Evolutionary conservation across 2,797 vertebrate genomes (phyloP).

Genomic region (Remorina albescens): DNA sequence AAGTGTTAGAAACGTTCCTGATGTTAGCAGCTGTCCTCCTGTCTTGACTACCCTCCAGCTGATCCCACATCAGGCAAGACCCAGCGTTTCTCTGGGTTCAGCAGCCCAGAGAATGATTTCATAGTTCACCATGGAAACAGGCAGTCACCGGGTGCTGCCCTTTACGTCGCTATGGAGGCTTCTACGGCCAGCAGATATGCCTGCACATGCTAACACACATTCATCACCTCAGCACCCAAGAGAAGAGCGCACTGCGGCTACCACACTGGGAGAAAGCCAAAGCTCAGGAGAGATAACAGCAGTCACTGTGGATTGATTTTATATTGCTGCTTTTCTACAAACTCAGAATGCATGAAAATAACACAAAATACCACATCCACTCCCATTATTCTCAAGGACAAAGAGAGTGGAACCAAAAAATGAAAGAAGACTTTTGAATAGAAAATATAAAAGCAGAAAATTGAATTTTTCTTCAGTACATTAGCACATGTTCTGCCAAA

Average conservation of each 20-base stretch:
- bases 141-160: constrained; percentile 72
- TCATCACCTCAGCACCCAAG: constrained; percentile 60
- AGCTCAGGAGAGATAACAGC: constrained; percentile 59
- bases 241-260: constrained; percentile 46
- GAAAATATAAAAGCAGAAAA: constrained; percentile 24
- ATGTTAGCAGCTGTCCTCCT: constrained; percentile 15
- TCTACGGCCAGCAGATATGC: constrained; percentile 65
- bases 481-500: background rate
- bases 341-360: constrained; percentile 57
- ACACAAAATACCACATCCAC: constrained; percentile 60
- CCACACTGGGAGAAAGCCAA: constrained; percentile 32
- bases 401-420: constrained; percentile 35
- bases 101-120: constrained; percentile 67
- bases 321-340: constrained; percentile 58
- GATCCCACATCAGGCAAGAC: constrained; percentile 60
- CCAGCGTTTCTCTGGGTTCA: constrained; percentile 37
- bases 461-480: constrained; percentile 10
- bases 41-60: constrained; percentile 62
- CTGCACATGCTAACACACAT: constrained; percentile 64
- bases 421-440: constrained; percentile 25
- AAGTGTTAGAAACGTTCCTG: constrained; percentile 5
- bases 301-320: constrained; percentile 72
- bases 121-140: constrained; percentile 71
- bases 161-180: constrained; percentile 73
- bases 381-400: constrained; percentile 63